These are phyloP conservation scores for Drosophila ogumai DNA, from an alignment of 1,140 invertebrate species.

Conservation along the genomic window DNA sequence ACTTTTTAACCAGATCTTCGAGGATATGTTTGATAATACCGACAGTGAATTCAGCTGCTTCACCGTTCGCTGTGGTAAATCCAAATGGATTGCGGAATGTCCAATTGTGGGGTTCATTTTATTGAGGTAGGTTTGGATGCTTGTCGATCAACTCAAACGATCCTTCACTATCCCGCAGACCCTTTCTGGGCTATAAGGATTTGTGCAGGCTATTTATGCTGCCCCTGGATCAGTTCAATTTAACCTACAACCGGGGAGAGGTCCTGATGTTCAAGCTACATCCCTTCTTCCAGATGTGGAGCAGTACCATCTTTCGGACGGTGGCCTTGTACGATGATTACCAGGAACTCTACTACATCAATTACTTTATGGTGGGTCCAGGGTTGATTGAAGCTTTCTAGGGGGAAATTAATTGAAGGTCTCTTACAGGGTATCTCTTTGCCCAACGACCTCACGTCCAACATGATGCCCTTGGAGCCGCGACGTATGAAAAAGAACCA, in stretches of 20 bases:
- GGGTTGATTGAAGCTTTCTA: neutral
- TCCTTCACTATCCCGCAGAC: conserved; percentile 5
- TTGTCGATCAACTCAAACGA: neutral
- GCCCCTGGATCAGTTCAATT: conserved; percentile 36
- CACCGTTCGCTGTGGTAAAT: conserved; percentile 45
- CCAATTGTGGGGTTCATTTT: conserved; percentile 59
- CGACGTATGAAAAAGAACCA: conserved; percentile 50
- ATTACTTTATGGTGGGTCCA: conserved; percentile 21
- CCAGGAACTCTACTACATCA: conserved; percentile 54
- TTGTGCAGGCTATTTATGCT: conserved; percentile 47
- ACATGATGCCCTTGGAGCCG: conserved; percentile 71
- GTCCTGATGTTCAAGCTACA: conserved; percentile 56
- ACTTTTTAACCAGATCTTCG: conserved; percentile 10
- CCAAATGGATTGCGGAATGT: conserved; percentile 5
- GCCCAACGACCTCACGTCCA: conserved; percentile 54
- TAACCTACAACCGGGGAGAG: conserved; percentile 55
- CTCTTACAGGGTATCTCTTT: conserved; percentile 18
- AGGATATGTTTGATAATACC: conserved; percentile 25
- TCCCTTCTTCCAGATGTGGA: conserved; percentile 66
- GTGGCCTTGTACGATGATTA: conserved; percentile 44
- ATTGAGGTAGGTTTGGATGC: conserved; percentile 35
- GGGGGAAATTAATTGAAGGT: neutral
- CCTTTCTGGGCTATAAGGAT: conserved; percentile 38
- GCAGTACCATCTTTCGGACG: conserved; percentile 49
- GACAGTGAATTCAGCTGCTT: conserved; percentile 40